Evolutionary conservation across 2,888 invertebrate genomes (phyloP).

Genomic region (Steinernema carpocapsae): DNA sequence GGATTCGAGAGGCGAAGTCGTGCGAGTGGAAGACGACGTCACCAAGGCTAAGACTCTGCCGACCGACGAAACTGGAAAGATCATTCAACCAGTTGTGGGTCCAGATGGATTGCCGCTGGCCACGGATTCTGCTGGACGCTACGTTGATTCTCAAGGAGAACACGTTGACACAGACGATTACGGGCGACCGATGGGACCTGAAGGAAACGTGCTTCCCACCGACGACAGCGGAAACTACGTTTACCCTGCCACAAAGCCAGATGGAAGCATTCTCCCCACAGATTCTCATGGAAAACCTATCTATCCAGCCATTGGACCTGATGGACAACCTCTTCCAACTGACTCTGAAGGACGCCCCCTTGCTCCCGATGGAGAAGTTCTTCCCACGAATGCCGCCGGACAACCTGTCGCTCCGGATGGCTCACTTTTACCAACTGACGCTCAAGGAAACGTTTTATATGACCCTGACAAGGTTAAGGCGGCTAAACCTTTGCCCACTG

Average conservation of each 20-base stretch:
- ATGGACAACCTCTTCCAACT: slow-evolving; percentile 42
- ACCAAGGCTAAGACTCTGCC: slow-evolving; percentile 32
- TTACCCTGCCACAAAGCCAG: slow-evolving; percentile 47
- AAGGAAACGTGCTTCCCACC: slow-evolving; percentile 48
- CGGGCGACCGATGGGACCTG: slow-evolving; percentile 48
- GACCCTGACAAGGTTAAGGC: not conserved
- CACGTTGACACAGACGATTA: slow-evolving; percentile 41
- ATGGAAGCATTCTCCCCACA: slow-evolving; percentile 47
- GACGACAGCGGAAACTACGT: slow-evolving; percentile 40
- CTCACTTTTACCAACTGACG: slow-evolving; percentile 49
- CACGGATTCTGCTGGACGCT: slow-evolving; percentile 42
- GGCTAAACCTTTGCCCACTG: slow-evolving; percentile 44
- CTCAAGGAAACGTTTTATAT: slow-evolving; percentile 27
- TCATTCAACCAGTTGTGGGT: slow-evolving; percentile 37
- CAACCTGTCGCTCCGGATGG: slow-evolving; percentile 41
- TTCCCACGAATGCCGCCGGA: slow-evolving; percentile 32
- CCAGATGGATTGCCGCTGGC: slow-evolving; percentile 40
- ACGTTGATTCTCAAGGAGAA: slow-evolving; percentile 37
- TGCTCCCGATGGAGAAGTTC: slow-evolving; percentile 39
- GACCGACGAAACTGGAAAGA: slow-evolving; percentile 41
- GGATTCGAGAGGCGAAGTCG: slow-evolving; percentile 48
- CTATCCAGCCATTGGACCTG: slow-evolving; percentile 31
- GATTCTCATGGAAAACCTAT: slow-evolving; percentile 27
- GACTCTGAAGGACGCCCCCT: slow-evolving; percentile 43
- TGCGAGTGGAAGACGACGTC: slow-evolving; percentile 42